These are phyloP conservation scores for Drosophila hamatofila DNA, from an alignment of 2,888 invertebrate genomes.

Conservation along the genomic window DNA sequence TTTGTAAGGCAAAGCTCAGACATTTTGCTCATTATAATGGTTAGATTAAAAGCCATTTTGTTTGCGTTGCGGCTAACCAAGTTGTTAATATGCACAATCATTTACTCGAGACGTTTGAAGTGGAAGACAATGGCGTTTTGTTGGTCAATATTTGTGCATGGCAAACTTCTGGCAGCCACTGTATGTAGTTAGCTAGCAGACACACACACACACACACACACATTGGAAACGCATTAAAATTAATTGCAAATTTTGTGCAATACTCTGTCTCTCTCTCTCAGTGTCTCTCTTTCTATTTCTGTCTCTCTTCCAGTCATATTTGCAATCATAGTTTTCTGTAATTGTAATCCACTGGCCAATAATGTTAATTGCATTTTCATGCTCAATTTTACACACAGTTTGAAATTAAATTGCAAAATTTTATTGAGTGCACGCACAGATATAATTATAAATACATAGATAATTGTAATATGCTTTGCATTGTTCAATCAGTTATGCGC, in stretches of 20 bases:
- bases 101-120: constrained; percentile 44
- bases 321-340: constrained; percentile 39
- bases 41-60: constrained; percentile 77
- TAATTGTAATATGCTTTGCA: constrained; percentile 33
- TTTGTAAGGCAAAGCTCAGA: constrained; percentile 37
- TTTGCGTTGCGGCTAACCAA: constrained; percentile 75
- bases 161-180: constrained; percentile 38
- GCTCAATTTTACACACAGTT: constrained; percentile 56
- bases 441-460: constrained; percentile 42
- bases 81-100: constrained; percentile 65
- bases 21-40: constrained; percentile 61
- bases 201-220: constrained; percentile 1
- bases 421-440: constrained; percentile 33
- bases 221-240: constrained; percentile 53
- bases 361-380: constrained; percentile 67
- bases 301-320: constrained; percentile 2
- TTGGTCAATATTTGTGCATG: constrained; percentile 52
- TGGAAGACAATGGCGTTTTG: constrained; percentile 38
- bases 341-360: constrained; percentile 62
- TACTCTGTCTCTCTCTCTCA: background rate
- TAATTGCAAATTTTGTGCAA: constrained; percentile 47
- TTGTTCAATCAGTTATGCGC: constrained; percentile 42
- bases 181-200: background rate
- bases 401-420: constrained; percentile 57
- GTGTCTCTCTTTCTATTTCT: background rate